Conservation (phyloP, 2,113 vertebrate genomes). For the Atherinomorus stipes region DNA sequence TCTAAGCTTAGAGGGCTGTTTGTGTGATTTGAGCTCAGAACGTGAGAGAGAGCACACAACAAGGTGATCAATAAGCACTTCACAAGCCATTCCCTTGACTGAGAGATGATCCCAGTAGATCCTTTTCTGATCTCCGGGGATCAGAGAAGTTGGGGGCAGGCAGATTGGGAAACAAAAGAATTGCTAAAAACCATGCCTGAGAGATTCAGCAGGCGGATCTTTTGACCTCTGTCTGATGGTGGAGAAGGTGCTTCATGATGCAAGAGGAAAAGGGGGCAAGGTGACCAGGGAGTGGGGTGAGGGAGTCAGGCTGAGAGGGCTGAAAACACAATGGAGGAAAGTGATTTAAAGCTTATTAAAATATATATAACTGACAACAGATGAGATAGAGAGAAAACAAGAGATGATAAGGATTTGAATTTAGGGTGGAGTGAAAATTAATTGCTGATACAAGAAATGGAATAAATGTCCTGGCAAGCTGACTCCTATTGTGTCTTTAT, state of each 20-base stretch:
- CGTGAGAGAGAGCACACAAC: conserved; percentile 67
- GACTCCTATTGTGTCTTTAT: conserved; percentile 46
- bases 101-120: conserved; percentile 74
- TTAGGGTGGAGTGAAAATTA: conserved; percentile 15
- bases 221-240: conserved; percentile 71
- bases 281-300: conserved; percentile 4
- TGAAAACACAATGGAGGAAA: conserved; percentile 34
- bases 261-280: conserved; percentile 22
- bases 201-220: conserved; percentile 55
- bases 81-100: conserved; percentile 58
- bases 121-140: conserved; percentile 64
- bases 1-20: conserved; percentile 55
- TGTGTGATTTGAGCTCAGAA: conserved; percentile 63
- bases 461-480: conserved; percentile 30
- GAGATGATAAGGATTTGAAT: conserved; percentile 12
- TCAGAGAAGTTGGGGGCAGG: conserved; percentile 54
- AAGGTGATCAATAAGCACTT: conserved; percentile 81
- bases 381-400: conserved; percentile 23
- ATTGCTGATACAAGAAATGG: conserved; percentile 22
- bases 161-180: conserved; percentile 60
- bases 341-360: conserved; percentile 28
- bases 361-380: conserved; percentile 13
- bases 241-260: conserved; percentile 56
- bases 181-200: conserved; percentile 25
- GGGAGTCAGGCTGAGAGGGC: conserved; percentile 22